Conservation (phyloP, 1,140 invertebrate genomes). For the Hyles euphorbiae region DNA sequence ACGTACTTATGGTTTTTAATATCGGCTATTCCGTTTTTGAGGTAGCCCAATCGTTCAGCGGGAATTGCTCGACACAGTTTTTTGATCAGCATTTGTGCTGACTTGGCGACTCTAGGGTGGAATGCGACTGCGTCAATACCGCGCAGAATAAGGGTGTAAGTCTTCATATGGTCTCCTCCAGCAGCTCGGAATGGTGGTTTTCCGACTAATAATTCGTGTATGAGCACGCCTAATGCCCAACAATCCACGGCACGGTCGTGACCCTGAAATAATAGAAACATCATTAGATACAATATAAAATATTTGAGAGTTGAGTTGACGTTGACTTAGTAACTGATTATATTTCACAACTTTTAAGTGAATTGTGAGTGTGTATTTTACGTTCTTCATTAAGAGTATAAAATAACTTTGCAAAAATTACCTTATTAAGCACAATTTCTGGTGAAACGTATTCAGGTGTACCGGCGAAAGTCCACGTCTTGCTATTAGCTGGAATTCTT, state of each 20-base stretch:
- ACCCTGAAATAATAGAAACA: slow-evolving; percentile 76
- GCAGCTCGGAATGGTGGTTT: slow-evolving; percentile 95
- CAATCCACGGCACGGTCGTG: slow-evolving; percentile 96
- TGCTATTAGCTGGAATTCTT: slow-evolving; percentile 83
- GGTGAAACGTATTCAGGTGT: slow-evolving; percentile 95
- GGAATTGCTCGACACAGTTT: slow-evolving; percentile 92
- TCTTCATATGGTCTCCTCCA: slow-evolving; percentile 94
- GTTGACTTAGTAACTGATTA: not conserved
- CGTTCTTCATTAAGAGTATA: no score
- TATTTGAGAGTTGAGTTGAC: not conserved
- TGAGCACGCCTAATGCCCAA: slow-evolving; percentile 95
- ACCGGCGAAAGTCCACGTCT: slow-evolving; percentile 98
- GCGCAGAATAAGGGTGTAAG: slow-evolving; percentile 96
- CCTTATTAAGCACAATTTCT: slow-evolving; percentile 95
- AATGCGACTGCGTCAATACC: slow-evolving; percentile 94
- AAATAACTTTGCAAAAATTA: slow-evolving; percentile 15
- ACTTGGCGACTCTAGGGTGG: slow-evolving; percentile 85
- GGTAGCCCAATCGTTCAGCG: slow-evolving; percentile 94
- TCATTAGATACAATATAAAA: not conserved
- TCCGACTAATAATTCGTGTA: slow-evolving; percentile 94
- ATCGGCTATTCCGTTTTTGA: slow-evolving; percentile 92
- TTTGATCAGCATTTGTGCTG: slow-evolving; percentile 89
- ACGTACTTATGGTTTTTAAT: slow-evolving; percentile 93
- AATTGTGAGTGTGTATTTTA: not conserved
- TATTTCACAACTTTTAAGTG: not conserved